Evolutionary conservation across 2,113 vertebrate species (phyloP).

Genomic region (Benitochromis conjunctus): DNA sequence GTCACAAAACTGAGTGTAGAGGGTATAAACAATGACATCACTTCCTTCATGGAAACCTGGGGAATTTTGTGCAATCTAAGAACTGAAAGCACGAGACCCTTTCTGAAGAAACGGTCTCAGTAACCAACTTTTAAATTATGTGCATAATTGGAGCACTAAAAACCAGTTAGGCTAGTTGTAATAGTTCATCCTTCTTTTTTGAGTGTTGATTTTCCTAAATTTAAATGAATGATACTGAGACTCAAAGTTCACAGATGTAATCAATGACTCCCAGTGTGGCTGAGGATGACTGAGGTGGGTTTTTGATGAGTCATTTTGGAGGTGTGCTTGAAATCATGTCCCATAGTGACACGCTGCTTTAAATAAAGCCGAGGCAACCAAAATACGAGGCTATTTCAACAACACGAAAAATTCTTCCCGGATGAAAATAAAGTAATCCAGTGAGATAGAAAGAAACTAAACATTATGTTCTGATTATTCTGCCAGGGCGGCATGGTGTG

Average conservation of each 20-base stretch:
- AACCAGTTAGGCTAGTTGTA: background rate
- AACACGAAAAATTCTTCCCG: conserved; percentile 13
- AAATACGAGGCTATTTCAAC: conserved; percentile 10
- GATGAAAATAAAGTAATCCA: conserved; percentile 61
- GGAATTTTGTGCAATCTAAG: background rate
- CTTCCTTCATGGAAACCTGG: background rate
- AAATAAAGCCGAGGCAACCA: conserved; percentile 28
- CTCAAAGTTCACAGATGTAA: background rate
- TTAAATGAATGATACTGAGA: background rate
- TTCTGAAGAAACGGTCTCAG: background rate
- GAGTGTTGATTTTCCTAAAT: background rate
- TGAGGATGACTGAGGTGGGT: background rate
- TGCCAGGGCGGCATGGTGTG: conserved; percentile 50
- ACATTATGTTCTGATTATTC: conserved; percentile 57
- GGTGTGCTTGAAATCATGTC: conserved; percentile 8
- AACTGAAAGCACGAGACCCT: background rate
- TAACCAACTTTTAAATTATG: background rate
- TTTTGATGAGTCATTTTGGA: conserved; percentile 34
- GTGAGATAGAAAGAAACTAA: conserved; percentile 55
- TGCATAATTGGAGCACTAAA: background rate
- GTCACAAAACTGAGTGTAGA: background rate
- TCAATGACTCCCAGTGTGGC: background rate
- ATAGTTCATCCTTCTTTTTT: background rate
- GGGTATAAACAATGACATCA: background rate
- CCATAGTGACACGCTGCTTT: conserved; percentile 11